Percentiles rank a stretch among this genome's conserved stretches.
phyloP scores from a whole-genome alignment of 2,797 vertebrate genomes.

The Carcharodon carcharias region DNA sequence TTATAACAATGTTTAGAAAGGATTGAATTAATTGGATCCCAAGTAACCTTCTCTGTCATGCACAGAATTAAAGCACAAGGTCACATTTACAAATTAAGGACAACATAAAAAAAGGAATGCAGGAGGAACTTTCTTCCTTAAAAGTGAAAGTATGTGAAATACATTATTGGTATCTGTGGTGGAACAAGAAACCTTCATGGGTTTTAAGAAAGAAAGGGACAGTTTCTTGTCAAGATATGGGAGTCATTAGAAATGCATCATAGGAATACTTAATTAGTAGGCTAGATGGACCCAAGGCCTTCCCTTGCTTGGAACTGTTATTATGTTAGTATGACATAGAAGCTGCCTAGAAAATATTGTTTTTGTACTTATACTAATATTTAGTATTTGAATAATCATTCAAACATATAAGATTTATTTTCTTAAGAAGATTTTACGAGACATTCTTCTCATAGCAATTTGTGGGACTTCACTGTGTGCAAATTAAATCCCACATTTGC shows the following conservation, averaged over 20 bases:
- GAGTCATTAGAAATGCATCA: neutral
- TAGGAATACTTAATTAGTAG: neutral
- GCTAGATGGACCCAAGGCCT: neutral
- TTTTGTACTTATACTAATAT: neutral
- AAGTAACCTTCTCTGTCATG: neutral
- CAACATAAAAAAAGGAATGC: neutral
- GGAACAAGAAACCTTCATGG: neutral
- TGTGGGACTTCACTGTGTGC: neutral
- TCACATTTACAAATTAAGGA: neutral
- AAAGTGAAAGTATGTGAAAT: neutral
- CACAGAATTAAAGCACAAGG: neutral
- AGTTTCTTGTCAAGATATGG: neutral
- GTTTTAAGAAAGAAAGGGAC: neutral
- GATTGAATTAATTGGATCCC: too few relatives aligned
- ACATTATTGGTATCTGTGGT: neutral
- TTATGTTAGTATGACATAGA: neutral
- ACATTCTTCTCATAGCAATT: neutral
- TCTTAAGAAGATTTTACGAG: neutral
- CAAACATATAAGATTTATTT: neutral
- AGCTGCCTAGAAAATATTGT: neutral
- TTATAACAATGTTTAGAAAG: too few relatives aligned
- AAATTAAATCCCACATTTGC: neutral
- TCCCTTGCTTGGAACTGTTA: neutral
- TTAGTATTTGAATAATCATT: neutral
- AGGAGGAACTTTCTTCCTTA: neutral